A percentile compares a stretch with the other conserved stretches of the same genome.
phyloP scores from a whole-genome alignment of 2,113 vertebrate species.

The Varanus salvator region DNA sequence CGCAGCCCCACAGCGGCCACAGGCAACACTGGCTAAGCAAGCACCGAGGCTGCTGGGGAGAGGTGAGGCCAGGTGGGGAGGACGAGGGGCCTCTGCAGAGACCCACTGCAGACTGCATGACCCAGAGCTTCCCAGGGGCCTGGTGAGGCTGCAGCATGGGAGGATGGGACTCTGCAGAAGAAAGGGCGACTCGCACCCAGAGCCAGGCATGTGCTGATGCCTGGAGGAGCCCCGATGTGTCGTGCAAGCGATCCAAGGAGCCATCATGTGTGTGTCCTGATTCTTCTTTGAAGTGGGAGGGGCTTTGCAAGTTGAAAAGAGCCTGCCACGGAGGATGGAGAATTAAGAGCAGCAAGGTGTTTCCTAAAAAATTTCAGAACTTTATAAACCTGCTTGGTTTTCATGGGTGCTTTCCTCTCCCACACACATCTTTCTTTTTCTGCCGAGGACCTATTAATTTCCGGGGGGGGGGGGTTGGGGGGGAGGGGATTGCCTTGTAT shows the following conservation, averaged over 20 bases:
- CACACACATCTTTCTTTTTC: constrained; percentile 27
- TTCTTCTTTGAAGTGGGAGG: too few species aligned
- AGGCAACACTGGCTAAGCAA: background rate
- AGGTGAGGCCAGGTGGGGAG: background rate
- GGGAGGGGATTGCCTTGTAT: constrained; percentile 47
- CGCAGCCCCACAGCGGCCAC: background rate
- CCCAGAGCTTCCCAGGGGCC: background rate
- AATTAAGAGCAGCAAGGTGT: background rate
- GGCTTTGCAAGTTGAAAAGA: background rate
- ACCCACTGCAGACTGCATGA: too few species aligned
- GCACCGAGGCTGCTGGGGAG: background rate
- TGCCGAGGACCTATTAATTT: constrained; percentile 27
- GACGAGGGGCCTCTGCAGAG: too few species aligned
- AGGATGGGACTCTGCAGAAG: background rate
- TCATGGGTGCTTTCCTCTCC: constrained; percentile 16
- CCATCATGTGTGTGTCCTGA: too few species aligned
- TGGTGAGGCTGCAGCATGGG: too few species aligned
- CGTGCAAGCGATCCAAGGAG: background rate
- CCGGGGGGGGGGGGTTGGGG: constrained; percentile 19
- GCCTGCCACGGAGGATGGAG: background rate
- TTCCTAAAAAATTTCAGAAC: constrained; percentile 14
- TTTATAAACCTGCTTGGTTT: constrained; percentile 34
- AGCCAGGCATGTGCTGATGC: background rate
- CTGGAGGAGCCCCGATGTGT: background rate
- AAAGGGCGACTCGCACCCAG: background rate